Evolutionary conservation across 1,140 invertebrate genomes (phyloP), one percentile per base, ranked within the genome.

Genomic region (Drosophila repleta): DNA sequence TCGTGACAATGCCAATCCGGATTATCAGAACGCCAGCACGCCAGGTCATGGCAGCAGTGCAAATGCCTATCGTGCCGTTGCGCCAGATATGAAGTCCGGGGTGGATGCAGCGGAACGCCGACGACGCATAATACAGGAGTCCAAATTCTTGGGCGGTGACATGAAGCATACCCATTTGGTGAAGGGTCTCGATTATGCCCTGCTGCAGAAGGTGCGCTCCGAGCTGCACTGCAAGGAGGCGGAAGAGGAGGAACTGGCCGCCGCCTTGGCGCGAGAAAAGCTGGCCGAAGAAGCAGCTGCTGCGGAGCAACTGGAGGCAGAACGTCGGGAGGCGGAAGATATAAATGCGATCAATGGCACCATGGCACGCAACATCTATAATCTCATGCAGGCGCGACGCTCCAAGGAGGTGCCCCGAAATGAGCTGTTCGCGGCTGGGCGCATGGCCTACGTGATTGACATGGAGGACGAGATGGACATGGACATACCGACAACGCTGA

Each of bases 121-220:
- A 41, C 94, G 97, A 35, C 97, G 99, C 90, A 95, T 99, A 93
- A 99, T 99, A 91, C 97, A 99, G 92, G 98, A 99, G 92, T 99
- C 99, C 0, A 99, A 99, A 93, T 99, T 98, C 93, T 96, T 99
- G 93, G 99, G 99, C 91, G 99, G 99, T 95, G 99, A 99, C 92
- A 99, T 99, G 96, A 98, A 99, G 79, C 99, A 99, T 89, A 99
- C 99, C 92, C 99, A 99, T 93, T 98, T 99, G 93, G 99, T 99
- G 56, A 99, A 99, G 93, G 99, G 99, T 92, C 94, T 99, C 8
- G 99, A 99, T 95, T 99, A 99, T 93, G 99, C 99, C 6, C 92
- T 99, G n/a, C 92, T 99, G 49, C 98, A 99, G 92, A 99, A 99
- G 93, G 97, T 98, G 82, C 92, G 93, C 26, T 96, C 96, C 77